Conservation (phyloP, 2,113 vertebrate genomes). For the Phocoena phocoena region DNA sequence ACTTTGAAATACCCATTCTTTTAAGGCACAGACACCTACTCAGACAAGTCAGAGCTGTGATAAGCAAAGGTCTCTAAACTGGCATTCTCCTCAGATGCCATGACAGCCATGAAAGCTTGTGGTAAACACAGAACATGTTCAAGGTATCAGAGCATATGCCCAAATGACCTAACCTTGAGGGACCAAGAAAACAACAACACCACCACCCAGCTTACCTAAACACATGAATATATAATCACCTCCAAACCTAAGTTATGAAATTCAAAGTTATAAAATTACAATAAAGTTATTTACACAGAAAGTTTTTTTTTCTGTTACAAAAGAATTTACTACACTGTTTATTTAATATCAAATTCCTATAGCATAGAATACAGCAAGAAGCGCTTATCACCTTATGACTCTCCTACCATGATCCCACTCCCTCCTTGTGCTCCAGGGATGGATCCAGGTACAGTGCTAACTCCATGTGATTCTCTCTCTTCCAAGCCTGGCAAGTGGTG, state of each 20-base stretch:
- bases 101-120: background rate
- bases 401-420: accelerated
- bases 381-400: background rate
- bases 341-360: background rate
- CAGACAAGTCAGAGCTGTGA: background rate
- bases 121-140: background rate
- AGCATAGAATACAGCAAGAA: background rate
- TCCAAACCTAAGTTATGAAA: background rate
- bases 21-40: background rate
- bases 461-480: background rate
- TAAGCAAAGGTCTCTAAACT: background rate
- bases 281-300: background rate
- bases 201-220: background rate
- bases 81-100: background rate
- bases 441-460: background rate
- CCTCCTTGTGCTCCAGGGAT: background rate
- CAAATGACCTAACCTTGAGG: background rate
- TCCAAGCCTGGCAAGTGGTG: background rate
- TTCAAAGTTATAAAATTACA: background rate
- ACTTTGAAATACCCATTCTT: background rate
- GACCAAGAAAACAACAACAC: background rate
- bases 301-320: background rate
- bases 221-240: background rate
- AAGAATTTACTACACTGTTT: background rate
- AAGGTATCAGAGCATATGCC: background rate